Evolutionary conservation across 2,113 vertebrate species (phyloP).

Genomic region (Peromyscus maniculatus): DNA sequence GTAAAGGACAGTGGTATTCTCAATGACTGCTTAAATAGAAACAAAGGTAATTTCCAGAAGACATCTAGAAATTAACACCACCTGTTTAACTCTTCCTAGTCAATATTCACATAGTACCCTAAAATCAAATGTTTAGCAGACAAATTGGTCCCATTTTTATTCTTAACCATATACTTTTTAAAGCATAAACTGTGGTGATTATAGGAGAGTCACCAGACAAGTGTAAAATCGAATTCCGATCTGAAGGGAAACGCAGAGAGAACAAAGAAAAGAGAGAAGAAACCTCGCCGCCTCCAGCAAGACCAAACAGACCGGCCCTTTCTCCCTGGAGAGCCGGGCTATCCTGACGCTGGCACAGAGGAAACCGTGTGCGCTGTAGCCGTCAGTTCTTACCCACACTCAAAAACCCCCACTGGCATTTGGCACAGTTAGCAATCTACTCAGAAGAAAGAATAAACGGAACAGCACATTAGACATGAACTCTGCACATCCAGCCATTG

Average conservation of each 20-base stretch:
- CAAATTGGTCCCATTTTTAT: constrained; percentile 79
- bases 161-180: constrained; percentile 78
- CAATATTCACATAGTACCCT: constrained; percentile 67
- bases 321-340: constrained; percentile 70
- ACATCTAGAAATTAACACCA: constrained; percentile 70
- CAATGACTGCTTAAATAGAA: constrained; percentile 69
- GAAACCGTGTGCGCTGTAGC: constrained; percentile 49
- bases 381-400: constrained; percentile 47
- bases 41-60: constrained; percentile 73
- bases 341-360: constrained; percentile 59
- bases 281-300: constrained; percentile 68
- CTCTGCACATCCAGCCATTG: constrained; percentile 54
- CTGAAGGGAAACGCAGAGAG: constrained; percentile 54
- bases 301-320: constrained; percentile 69
- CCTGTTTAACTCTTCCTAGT: constrained; percentile 68
- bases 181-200: constrained; percentile 76
- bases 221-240: constrained; percentile 63
- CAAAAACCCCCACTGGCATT: constrained; percentile 64
- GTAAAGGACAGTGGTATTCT: constrained; percentile 67
- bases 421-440: constrained; percentile 75
- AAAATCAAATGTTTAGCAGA: constrained; percentile 79
- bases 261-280: constrained; percentile 50
- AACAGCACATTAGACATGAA: constrained; percentile 59
- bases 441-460: constrained; percentile 69
- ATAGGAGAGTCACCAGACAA: constrained; percentile 70